These are phyloP conservation scores for Pteronura brasiliensis DNA, from an alignment of 2,113 vertebrate genomes.

Conservation along the genomic window DNA sequence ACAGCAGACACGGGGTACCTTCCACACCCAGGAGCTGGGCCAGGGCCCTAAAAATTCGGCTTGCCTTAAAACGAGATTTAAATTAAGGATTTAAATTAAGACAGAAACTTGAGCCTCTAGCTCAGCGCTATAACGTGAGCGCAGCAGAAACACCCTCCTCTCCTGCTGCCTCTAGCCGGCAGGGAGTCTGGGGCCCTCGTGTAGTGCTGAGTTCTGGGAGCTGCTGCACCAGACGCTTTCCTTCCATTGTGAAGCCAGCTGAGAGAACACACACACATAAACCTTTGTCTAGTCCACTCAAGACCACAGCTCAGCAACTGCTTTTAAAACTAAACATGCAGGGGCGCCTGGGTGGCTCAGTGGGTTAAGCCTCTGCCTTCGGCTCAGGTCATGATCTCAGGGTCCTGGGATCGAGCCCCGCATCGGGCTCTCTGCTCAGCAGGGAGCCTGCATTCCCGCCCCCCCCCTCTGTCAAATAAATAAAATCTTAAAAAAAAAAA, in stretches of 20 bases:
- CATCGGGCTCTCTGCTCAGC: too few relatives aligned
- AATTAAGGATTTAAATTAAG: background rate
- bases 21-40: background rate
- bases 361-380: too few relatives aligned
- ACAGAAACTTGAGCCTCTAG: background rate
- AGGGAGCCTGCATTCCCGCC: too few relatives aligned
- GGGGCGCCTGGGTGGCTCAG: too few relatives aligned
- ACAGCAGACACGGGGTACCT: background rate
- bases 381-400: too few relatives aligned
- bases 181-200: background rate
- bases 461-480: too few relatives aligned
- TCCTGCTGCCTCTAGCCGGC: background rate
- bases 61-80: background rate
- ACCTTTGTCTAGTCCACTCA: background rate
- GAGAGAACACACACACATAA: background rate
- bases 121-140: background rate
- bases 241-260: background rate
- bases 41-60: background rate
- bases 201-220: background rate
- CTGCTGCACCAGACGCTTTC: background rate
- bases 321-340: background rate
- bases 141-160: background rate
- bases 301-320: background rate
- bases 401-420: too few relatives aligned
- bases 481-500: too few relatives aligned